phyloP scores from a whole-genome alignment of 2,797 vertebrate genomes.

The Neostethus bicornis region DNA sequence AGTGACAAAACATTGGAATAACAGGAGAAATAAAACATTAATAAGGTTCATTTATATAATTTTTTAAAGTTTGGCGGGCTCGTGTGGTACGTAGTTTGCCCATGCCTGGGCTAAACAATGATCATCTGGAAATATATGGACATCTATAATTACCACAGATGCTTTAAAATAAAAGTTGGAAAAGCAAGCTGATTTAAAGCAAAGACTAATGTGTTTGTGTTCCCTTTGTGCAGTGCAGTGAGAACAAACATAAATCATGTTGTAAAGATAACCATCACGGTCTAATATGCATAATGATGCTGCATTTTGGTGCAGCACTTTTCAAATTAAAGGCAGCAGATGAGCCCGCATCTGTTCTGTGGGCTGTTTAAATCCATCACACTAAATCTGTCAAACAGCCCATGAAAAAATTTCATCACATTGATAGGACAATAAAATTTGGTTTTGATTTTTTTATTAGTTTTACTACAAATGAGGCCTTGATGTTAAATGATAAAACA shows the following conservation, averaged over 20 bases:
- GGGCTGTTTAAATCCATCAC: slow-evolving; percentile 19
- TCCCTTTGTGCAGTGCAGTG: slow-evolving; percentile 6
- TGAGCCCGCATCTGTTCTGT: slow-evolving; percentile 35
- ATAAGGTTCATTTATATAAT: too few species aligned
- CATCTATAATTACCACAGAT: not conserved
- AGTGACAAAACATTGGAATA: too few species aligned
- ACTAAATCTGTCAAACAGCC: slow-evolving; percentile 21
- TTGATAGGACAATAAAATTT: slow-evolving; percentile 1
- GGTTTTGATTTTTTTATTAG: not conserved
- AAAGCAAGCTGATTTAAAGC: slow-evolving; percentile 12
- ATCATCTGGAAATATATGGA: slow-evolving; percentile 7
- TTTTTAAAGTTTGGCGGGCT: too few species aligned
- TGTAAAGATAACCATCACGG: slow-evolving; percentile 32
- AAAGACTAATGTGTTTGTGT: slow-evolving; percentile 13
- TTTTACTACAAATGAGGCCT: not conserved
- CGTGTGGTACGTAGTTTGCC: too few species aligned
- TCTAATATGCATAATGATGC: slow-evolving; percentile 28
- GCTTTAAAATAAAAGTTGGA: not conserved
- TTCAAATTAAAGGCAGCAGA: slow-evolving; percentile 46
- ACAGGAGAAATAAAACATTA: too few species aligned
- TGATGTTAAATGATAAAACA: not conserved
- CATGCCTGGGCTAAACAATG: too few species aligned
- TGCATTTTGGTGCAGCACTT: slow-evolving; percentile 13
- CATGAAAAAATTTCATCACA: not conserved
- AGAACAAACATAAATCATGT: slow-evolving; percentile 37